phyloP scores from a whole-genome alignment of 2,797 vertebrate genomes.

The Erethizon dorsatum region DNA sequence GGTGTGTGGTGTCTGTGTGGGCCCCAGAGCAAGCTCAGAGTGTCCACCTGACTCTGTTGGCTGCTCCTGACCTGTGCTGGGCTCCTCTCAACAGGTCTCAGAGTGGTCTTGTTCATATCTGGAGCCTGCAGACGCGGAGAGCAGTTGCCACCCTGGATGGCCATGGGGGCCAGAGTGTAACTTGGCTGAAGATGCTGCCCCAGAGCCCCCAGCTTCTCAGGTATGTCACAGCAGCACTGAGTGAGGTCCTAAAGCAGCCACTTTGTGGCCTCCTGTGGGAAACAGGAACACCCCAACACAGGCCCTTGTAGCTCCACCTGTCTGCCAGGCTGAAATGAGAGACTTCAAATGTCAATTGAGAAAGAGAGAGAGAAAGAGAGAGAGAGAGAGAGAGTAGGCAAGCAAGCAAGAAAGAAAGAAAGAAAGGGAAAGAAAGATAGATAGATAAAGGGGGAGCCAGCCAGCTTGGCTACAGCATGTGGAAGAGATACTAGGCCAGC shows the following conservation, averaged over 20 bases:
- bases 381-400: too few relatives aligned
- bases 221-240: slow-evolving; percentile 84
- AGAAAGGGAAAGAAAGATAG: too few relatives aligned
- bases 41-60: fast-evolving
- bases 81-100: slow-evolving; percentile 91
- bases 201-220: slow-evolving; percentile 92
- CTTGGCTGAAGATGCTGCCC: slow-evolving; percentile 91
- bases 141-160: slow-evolving; percentile 91
- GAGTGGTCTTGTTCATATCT: slow-evolving; percentile 94
- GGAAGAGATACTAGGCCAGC: not conserved
- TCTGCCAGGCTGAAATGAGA: not conserved
- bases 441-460: too few relatives aligned
- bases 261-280: not conserved
- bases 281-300: not conserved
- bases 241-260: not conserved
- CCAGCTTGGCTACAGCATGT: not conserved
- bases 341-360: not conserved
- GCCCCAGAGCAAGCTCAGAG: not conserved
- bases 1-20: not conserved
- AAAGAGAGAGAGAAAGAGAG: too few relatives aligned
- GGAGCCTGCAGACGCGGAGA: slow-evolving; percentile 95
- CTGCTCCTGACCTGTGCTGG: not conserved
- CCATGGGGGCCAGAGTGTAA: slow-evolving; percentile 93
- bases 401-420: too few relatives aligned
- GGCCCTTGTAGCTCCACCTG: not conserved